Base-by-base conservation (phyloP, 2,888 invertebrate species). In the Caenorhabditis sp. region DNA sequence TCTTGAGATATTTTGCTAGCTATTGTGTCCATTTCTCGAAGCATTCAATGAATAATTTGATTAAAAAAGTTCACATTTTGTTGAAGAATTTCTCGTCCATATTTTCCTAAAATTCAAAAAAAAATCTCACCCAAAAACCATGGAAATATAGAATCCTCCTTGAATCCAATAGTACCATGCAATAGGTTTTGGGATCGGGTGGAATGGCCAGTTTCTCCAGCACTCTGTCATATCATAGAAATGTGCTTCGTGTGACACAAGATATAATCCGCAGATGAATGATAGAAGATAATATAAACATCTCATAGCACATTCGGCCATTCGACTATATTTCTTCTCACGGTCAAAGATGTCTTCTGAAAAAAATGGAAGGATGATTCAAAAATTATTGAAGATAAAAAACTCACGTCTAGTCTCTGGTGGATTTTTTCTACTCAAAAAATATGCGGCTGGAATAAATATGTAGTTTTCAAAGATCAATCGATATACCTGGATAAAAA, bases 151-250 rank as follows among this genome's bases (percentile, higher is more conserved):
- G 61, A 75, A 75, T 60, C 75, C 75, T 58, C 75, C 70, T 36
- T 75, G 75, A 59, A 70, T 67, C 70, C 65, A 69, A 36, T 75
- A 75, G 26, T 69, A 77, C 94, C 95, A 96, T 94, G 75, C 61
- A 14, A 95, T 96, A 58, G 95, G 90, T 87, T 94, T 95, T 78
- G 88, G 90, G 14, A 93, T 91, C 23, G 95, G 80, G 57, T 87
- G 87, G 62, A 78, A 78, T 17, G 87, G 87, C 82, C 83, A 87
- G 36, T 83, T 79, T 17, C 75, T 70, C 83, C 85, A 87, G 67
- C 85, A 84, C 59, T 86, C 84, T 14, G 77, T 76, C 56, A 86
- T 79, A 68, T 83, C 77, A 49, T 65, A 64, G 49, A 82, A 70
- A 49, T 86, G 85, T 12, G 84, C 80, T 67, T 84, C 71, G 17